Base-by-base conservation (phyloP, 2,888 invertebrate species). In the Griposia aprilina region DNA sequence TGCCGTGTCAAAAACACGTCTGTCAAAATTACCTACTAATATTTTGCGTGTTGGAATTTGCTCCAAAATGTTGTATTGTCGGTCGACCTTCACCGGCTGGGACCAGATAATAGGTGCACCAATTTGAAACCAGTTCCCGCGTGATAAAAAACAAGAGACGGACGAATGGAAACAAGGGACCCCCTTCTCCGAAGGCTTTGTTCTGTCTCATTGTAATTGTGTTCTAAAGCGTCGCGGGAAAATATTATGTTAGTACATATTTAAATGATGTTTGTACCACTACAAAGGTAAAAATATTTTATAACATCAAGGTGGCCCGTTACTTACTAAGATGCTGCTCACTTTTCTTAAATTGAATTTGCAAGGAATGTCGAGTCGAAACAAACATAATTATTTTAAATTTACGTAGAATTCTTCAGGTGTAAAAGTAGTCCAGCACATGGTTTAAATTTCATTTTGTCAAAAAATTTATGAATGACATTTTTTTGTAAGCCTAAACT, bases 1-100 rank as follows among this genome's bases (percentile, higher is more conserved):
- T 26, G 83, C 73, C 82, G 80, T 84, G 87, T 89, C 86, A 87
- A 86, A 88, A 88, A 87, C 87, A 88, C 85, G 89, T 90, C 89
- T 82, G 80, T 84, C 60, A 81, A 83, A 91, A 93, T 90, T 89
- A 91, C 90, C 90, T 88, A 91, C 91, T 91, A 94, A 95, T 96
- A 95, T 96, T 96, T 95, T 95, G 96, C 96, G 96, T 96, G 96
- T 93, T 86, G 96, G 96, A 96, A 96, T 96, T 93, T 94, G 93
- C 91, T 95, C 93, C 93, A 93, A 95, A 95, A 94, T 94, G 90
- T 93, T 92, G 91, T 94, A 93, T 93, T 94, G 94, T 94, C 92
- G 93, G 91, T 90, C 95, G 96, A 95, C 96, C 96, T 96, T 96
- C 95, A 92, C 92, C 92, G 93, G 89, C 92, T 91, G 94, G 93